Conservation (phyloP, 1,140 invertebrate genomes). For the Zeugodacus cucurbitae region DNA sequence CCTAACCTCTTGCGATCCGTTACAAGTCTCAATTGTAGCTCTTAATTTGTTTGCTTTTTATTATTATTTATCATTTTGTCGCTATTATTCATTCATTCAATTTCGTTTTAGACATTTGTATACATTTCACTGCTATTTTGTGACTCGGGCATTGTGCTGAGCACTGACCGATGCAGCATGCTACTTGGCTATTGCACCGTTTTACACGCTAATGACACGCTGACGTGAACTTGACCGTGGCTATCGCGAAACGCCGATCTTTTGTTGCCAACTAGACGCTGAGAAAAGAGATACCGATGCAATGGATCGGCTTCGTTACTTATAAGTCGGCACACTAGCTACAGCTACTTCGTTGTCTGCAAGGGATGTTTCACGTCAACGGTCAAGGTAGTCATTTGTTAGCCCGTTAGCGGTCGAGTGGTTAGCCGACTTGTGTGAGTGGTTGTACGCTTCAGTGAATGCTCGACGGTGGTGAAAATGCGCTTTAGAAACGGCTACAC, state of each 20-base stretch:
- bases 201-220: constrained; percentile 65
- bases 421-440: background rate
- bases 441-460: background rate
- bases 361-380: constrained; percentile 26
- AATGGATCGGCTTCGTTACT: background rate
- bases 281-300: constrained; percentile 41
- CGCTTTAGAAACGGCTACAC: background rate
- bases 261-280: background rate
- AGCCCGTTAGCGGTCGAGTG: background rate
- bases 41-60: constrained; percentile 44
- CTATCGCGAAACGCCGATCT: constrained; percentile 52
- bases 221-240: constrained; percentile 65
- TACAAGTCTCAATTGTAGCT: constrained; percentile 42
- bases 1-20: constrained; percentile 35
- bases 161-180: background rate
- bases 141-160: background rate
- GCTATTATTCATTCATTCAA: constrained; percentile 27
- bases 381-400: constrained; percentile 39
- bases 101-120: background rate
- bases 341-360: background rate
- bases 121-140: background rate
- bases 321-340: background rate
- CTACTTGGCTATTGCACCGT: constrained; percentile 35
- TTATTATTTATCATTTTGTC: constrained; percentile 16
- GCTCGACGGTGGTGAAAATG: background rate